Evolutionary conservation across 2,113 vertebrate genomes (phyloP).

Genomic region (Grus americana): DNA sequence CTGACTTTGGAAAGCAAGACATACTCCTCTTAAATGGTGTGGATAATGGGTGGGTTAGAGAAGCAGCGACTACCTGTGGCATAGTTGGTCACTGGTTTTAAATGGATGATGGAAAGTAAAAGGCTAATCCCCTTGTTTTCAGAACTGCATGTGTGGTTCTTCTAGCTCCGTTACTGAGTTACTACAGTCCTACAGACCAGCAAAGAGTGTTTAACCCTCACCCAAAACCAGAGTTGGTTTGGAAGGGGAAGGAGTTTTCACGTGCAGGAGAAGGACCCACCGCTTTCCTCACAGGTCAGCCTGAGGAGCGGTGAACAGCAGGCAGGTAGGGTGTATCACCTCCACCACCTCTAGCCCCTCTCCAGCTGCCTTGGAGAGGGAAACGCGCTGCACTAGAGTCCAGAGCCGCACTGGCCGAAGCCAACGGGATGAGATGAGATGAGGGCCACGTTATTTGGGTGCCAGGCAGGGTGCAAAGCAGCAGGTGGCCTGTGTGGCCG

Average conservation of each 20-base stretch:
- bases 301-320: not conserved
- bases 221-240: not conserved
- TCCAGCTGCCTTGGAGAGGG: not conserved
- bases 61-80: not conserved
- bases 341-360: not conserved
- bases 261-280: rapidly evolving
- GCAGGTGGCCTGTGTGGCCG: rapidly evolving
- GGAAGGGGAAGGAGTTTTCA: not conserved
- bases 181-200: not conserved
- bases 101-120: not conserved
- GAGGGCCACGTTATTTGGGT: not conserved
- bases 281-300: not conserved
- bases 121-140: not conserved
- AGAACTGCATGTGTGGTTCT: not conserved
- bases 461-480: rapidly evolving
- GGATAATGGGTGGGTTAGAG: rapidly evolving
- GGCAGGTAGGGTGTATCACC: not conserved
- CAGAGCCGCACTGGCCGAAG: rapidly evolving
- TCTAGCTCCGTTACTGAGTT: not conserved
- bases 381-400: not conserved
- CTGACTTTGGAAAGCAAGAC: not conserved
- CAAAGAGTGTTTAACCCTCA: not conserved
- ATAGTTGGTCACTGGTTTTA: not conserved
- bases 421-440: not conserved
- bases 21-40: not conserved